These are phyloP conservation scores for Bellardia pandia DNA, from an alignment of 2,888 invertebrate species.

Conservation along the genomic window DNA sequence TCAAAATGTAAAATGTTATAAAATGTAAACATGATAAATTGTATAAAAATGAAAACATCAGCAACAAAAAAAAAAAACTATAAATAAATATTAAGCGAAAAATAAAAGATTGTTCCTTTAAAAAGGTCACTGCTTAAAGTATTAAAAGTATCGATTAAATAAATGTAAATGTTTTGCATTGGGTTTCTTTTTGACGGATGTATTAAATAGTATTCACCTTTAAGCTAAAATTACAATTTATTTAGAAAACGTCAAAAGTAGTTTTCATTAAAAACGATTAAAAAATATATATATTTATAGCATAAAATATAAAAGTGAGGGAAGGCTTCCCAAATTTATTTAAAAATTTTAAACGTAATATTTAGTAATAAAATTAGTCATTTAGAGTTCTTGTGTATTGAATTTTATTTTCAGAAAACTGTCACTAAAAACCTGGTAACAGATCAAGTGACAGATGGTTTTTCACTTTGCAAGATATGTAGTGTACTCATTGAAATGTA, in stretches of 20 bases:
- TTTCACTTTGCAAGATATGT: no score
- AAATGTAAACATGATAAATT: conserved; percentile 49
- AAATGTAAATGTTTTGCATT: conserved; percentile 2
- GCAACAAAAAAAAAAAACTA: background rate
- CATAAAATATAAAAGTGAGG: conserved; percentile 20
- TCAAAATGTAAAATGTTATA: conserved; percentile 21
- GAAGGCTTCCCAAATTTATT: background rate
- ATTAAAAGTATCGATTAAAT: conserved; percentile 26
- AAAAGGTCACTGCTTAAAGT: conserved; percentile 54
- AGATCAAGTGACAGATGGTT: no score
- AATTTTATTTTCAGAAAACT: no score
- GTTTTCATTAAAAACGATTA: background rate
- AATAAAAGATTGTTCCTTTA: conserved; percentile 21
- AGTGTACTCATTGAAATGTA: no score
- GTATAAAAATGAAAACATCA: conserved; percentile 1
- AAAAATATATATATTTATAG: background rate
- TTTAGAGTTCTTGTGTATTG: no score
- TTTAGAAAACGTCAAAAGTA: conserved; percentile 18
- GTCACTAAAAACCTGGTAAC: no score
- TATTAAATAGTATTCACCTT: conserved; percentile 53
- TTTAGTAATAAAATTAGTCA: no score
- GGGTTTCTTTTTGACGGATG: conserved; percentile 46
- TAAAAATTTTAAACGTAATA: no score
- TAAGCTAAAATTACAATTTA: conserved; percentile 39
- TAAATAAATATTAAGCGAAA: background rate